Base-by-base conservation (phyloP, 2,888 invertebrate species). In the Poecilobothrus nobilitatus region DNA sequence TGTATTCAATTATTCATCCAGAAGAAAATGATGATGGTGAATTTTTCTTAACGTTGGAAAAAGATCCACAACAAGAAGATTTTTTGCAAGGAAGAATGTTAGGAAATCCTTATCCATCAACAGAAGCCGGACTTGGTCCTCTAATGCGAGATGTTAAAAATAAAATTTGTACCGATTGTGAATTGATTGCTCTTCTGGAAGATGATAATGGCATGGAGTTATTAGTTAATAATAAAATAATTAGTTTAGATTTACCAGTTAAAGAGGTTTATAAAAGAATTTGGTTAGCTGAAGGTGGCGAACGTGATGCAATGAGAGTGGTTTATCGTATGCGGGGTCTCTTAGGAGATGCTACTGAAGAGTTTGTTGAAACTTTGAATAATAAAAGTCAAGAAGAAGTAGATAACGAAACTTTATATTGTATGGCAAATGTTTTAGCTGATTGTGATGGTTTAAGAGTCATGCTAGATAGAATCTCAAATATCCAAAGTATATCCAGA, bases 191-290 rank as follows among this genome's bases (percentile, higher is more conserved):
- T 0, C 83, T 99, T 34, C 83, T 98, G 0, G 98, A 99, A 79
- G 98, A 99, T 80, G 99, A 98, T 81, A 97, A 95, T 77, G 97
- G 97, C 68, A 98, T 98, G 97, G 97, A 97, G 80, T 84, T 98
- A 73, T 86, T 99, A 41, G 97, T 99, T 9, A 94, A 95, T 80
- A 97, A 97, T 81, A 97, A 97, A 84, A 99, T 99, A 73, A 97
- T 99, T 81, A 95, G 95, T 71, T 85, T 99, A 18, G 97, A 98
- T 82, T 84, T 99, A 74, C 94, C 95, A 0, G 98, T 98, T 18
- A 95, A 95, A 80, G 97, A 97, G 77, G 92, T 92, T 0, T 90
- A 88, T 74, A 90, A 90, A 75, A 89, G 89, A 83, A 87, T 88
- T 68, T 95, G 95, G 95, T 86, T 94, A 41, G 89, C 91, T 5